phyloP scores from a whole-genome alignment of 1,140 invertebrate species.

The Drosophila nannoptera region DNA sequence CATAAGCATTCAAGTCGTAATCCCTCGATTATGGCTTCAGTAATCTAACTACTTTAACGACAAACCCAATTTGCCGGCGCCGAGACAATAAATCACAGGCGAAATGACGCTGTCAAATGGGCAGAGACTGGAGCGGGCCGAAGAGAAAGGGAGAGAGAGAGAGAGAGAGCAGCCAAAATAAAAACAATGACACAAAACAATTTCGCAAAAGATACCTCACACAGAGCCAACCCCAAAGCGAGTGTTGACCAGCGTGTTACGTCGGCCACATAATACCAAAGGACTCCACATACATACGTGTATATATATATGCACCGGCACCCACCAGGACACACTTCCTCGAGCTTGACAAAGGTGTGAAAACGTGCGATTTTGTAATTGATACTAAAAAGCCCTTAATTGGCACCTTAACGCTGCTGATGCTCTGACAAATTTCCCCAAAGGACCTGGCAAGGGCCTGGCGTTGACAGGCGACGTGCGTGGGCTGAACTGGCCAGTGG shows the following conservation, averaged over 20 bases:
- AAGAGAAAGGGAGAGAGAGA: conserved; percentile 11
- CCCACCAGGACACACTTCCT: conserved; percentile 28
- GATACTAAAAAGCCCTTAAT: conserved; percentile 79
- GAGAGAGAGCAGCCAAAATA: conserved; percentile 28
- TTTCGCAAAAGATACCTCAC: conserved; percentile 47
- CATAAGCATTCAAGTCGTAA: conserved; percentile 26
- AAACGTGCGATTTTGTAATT: conserved; percentile 79
- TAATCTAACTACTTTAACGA: conserved; percentile 65
- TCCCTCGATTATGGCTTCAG: conserved; percentile 55
- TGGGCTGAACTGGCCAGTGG: conserved; percentile 53
- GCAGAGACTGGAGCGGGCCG: conserved; percentile 40
- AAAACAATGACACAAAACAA: conserved; percentile 74
- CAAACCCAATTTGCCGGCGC: conserved; percentile 62
- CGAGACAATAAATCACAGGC: conserved; percentile 66
- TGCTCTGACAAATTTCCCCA: conserved; percentile 78
- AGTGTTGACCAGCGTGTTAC: conserved; percentile 63
- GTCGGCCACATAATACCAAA: conserved; percentile 38
- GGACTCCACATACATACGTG: conserved; percentile 16
- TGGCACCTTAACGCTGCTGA: conserved; percentile 78
- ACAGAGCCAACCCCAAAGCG: conserved; percentile 20
- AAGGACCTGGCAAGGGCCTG: conserved; percentile 60
- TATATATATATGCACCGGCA: conserved; percentile 2
- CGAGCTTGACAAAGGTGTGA: conserved; percentile 68
- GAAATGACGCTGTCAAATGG: conserved; percentile 68
- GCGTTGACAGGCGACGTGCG: conserved; percentile 63